Conservation (phyloP, 53 echinoderm and acorn worm species). For the Apostichopus leukothele region DNA sequence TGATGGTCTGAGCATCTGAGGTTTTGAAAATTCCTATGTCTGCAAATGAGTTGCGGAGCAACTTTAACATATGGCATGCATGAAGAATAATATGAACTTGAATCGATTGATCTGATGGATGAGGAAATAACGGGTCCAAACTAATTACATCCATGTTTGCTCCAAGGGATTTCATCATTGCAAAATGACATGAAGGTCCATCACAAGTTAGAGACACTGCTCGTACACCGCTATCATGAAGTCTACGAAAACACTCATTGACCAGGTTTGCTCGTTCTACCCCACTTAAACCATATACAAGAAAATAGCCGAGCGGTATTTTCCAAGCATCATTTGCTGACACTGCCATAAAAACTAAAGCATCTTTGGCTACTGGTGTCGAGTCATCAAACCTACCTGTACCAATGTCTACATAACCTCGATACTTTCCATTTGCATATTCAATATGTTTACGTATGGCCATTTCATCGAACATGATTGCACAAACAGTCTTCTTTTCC, state of each 20-base stretch:
- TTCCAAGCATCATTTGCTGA: slow-evolving; percentile 54
- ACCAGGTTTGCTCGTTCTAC: slow-evolving; percentile 14
- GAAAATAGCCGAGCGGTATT: slow-evolving; percentile 45
- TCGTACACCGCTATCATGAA: slow-evolving; percentile 31
- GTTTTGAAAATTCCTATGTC: slow-evolving; percentile 35
- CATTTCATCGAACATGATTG: slow-evolving; percentile 73
- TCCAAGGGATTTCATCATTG: slow-evolving; percentile 52
- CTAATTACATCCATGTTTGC: not conserved
- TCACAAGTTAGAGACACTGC: slow-evolving; percentile 54
- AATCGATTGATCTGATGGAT: slow-evolving; percentile 35
- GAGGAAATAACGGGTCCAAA: slow-evolving; percentile 27
- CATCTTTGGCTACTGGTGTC: slow-evolving; percentile 30
- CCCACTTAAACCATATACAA: slow-evolving; percentile 56
- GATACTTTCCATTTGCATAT: slow-evolving; percentile 43
- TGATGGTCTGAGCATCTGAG: slow-evolving; percentile 20
- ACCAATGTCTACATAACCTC: slow-evolving; percentile 62
- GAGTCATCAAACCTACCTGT: slow-evolving; percentile 35
- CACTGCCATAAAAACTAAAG: slow-evolving; percentile 59
- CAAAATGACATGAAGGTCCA: slow-evolving; percentile 49
- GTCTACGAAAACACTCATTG: not conserved
- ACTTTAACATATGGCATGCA: slow-evolving; percentile 57
- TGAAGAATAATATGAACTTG: slow-evolving; percentile 41
- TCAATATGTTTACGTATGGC: slow-evolving; percentile 59
- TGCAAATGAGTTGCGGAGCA: slow-evolving; percentile 36
- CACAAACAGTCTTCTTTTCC: slow-evolving; percentile 42